Evolutionary conservation across 2,888 invertebrate genomes (phyloP), one percentile per base, ranked within the genome.

Genomic region (Drosophila mimetica): DNA sequence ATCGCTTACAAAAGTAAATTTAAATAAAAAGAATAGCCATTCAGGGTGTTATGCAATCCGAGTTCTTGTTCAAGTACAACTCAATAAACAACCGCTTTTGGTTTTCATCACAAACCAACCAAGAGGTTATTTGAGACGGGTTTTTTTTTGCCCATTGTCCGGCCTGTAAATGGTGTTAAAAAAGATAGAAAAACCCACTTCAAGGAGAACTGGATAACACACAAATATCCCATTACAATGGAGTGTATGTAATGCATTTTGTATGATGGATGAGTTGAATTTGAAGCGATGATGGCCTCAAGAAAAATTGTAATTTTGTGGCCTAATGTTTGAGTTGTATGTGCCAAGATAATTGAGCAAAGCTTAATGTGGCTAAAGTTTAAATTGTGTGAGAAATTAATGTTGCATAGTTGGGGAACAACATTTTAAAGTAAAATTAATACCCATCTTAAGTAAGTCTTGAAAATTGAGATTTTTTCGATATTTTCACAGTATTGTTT

Each of bases 1-100:
- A 59, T 34, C 8, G 28, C 20, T 25, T 22, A 48, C 69, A 70
- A 70, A 28, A 30, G 39, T 30, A 48, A 48, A 50, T 48, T 44
- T 54, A 28, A 50, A 48, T 52, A 32, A 30, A 37, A 51, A 36
- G 34, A 58, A 67, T 46, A 39, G 32, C n/a, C 46, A 18, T 52
- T 57, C 37, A 74, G 65, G 60, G 48, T 44, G 61, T 65, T 70
- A 73, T 78, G 82, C 86, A 86, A 83, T 86, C 55, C 54, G 84
- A 86, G 84, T 86, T 76, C 67, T 75, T 64, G 44, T 69, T 72
- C 82, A 83, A 83, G 82, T 86, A 83, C 86, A 75, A 71, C 67
- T 52, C 72, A 70, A 72, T 64, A 66, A 44, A 32, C 42, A 20
- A 36, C 39, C 51, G 39, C 65, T 37, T 39, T 66, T 47, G 64